phyloP scores from a whole-genome alignment of 1,140 invertebrate genomes.

The Kradibia gibbosae region DNA sequence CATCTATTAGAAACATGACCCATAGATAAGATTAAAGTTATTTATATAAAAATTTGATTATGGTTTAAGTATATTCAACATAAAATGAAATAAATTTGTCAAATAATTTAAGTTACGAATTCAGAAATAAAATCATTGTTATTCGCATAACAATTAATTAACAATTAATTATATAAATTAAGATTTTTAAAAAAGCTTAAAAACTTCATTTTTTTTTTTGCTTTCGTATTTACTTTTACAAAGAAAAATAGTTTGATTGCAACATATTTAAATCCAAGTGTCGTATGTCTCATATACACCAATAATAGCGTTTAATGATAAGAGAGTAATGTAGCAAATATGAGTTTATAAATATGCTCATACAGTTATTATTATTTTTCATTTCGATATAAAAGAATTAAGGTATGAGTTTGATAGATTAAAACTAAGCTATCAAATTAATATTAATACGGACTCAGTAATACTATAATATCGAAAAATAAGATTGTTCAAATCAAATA shows the following conservation, averaged over 20 bases:
- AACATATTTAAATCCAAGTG: background rate
- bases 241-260: background rate
- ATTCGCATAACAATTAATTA: background rate
- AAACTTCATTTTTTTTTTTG: too few species aligned
- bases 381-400: background rate
- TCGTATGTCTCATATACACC: background rate
- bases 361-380: background rate
- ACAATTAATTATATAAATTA: background rate
- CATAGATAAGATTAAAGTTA: conserved; percentile 59
- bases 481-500: too few species aligned
- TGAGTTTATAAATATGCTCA: background rate
- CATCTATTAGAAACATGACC: conserved; percentile 58
- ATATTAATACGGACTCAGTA: too few species aligned
- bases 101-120: background rate
- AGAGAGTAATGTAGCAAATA: background rate
- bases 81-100: conserved; percentile 1
- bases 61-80: background rate
- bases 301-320: background rate
- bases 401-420: background rate
- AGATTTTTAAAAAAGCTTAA: background rate
- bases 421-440: background rate
- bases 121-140: background rate
- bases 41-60: background rate
- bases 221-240: background rate
- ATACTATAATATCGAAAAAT: too few species aligned